These are phyloP conservation scores for Cremastinae sp. DNA, from an alignment of 2,888 invertebrate genomes.

Conservation along the genomic window DNA sequence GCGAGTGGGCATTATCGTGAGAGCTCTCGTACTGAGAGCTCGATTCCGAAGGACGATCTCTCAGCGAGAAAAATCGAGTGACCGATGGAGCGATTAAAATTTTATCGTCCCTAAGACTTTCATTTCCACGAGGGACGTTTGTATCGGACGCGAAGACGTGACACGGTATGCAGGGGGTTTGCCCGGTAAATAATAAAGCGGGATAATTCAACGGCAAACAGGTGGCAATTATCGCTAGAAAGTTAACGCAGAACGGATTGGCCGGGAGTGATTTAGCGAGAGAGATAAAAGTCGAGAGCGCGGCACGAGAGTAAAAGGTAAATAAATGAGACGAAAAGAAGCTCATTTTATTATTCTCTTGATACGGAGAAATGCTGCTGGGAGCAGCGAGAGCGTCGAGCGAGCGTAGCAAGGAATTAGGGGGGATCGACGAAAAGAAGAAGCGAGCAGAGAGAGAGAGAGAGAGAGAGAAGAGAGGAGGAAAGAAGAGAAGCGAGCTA, in stretches of 20 bases:
- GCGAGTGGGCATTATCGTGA: too few relatives aligned
- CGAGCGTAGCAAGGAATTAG: constrained; percentile 32
- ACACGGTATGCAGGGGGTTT: background rate
- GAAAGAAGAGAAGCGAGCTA: background rate
- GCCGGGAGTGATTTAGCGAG: constrained; percentile 26
- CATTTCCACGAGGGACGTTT: too few relatives aligned
- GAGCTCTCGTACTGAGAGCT: too few relatives aligned
- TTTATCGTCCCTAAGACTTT: too few relatives aligned
- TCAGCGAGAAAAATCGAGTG: background rate
- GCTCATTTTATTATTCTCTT: constrained; percentile 49
- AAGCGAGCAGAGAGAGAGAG: constrained; percentile 8
- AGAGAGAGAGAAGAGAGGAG: background rate
- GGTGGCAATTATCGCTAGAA: constrained; percentile 33
- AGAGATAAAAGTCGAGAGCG: background rate
- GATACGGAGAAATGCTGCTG: constrained; percentile 10
- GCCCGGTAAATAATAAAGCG: background rate
- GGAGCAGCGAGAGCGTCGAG: constrained; percentile 35
- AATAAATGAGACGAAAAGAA: constrained; percentile 2
- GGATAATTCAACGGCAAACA: constrained; percentile 26
- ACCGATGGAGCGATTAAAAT: too few relatives aligned
- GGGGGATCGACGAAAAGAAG: background rate
- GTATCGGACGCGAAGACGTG: too few relatives aligned
- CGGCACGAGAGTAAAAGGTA: background rate
- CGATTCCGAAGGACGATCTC: too few relatives aligned
- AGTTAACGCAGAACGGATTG: background rate